Evolutionary conservation across 2,113 vertebrate species (phyloP).

Genomic region (Laticauda laticaudata): DNA sequence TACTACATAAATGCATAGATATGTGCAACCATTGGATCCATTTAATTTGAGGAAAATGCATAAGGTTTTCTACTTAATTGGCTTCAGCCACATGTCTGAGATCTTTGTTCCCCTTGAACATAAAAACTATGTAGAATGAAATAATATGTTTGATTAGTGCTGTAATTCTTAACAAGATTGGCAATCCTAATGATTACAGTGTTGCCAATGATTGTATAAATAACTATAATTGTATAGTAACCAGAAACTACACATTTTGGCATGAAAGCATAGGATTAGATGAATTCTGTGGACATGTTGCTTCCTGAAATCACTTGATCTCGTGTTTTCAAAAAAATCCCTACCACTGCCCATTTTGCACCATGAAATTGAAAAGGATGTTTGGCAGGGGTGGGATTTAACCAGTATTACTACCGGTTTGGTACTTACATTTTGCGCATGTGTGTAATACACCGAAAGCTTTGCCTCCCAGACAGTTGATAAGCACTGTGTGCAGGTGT

Average conservation of each 20-base stretch:
- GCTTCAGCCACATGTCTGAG: neutral
- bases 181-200: neutral
- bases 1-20: neutral
- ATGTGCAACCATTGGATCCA: neutral
- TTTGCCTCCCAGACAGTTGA: too few relatives aligned
- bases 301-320: neutral
- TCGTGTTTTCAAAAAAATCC: neutral
- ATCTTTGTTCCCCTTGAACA: neutral
- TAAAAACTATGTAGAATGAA: neutral
- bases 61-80: neutral
- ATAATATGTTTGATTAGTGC: neutral
- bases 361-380: neutral
- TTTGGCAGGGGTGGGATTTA: too few relatives aligned
- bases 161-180: neutral
- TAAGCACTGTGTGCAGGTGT: too few relatives aligned
- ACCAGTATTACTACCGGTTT: too few relatives aligned
- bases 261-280: neutral
- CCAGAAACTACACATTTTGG: neutral
- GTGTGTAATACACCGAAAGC: too few relatives aligned
- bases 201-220: neutral
- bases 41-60: neutral
- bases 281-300: neutral
- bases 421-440: too few relatives aligned
- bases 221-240: neutral
- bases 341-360: neutral